Evolutionary conservation across 2,797 vertebrate genomes (phyloP).

Genomic region (Knipowitschia caucasica): DNA sequence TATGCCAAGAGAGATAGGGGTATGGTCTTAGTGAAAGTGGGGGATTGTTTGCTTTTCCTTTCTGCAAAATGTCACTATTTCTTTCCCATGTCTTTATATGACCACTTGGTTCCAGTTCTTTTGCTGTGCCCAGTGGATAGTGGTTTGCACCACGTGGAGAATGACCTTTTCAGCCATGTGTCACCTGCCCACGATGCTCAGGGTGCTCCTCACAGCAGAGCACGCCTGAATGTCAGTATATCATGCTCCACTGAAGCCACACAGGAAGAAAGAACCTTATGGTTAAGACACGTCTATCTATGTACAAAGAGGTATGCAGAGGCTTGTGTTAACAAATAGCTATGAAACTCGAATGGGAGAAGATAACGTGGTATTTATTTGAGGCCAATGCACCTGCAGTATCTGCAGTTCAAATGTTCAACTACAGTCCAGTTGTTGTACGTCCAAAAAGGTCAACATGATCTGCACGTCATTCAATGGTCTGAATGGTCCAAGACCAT

Average conservation of each 20-base stretch:
- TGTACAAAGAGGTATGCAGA: no score
- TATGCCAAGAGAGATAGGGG: conserved; percentile 9
- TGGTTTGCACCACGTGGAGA: conserved; percentile 42
- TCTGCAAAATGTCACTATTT: conserved; percentile 42
- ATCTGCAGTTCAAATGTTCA: no score
- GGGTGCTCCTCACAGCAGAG: conserved; percentile 37
- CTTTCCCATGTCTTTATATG: conserved; percentile 26
- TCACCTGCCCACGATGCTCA: conserved; percentile 49
- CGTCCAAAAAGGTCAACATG: no score
- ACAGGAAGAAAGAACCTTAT: neutral
- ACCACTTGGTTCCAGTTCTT: conserved; percentile 17
- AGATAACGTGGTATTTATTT: no score
- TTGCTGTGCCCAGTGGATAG: conserved; percentile 22
- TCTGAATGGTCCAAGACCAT: no score
- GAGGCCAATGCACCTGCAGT: no score
- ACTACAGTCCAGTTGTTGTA: no score
- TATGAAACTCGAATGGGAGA: no score
- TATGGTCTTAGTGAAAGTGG: neutral
- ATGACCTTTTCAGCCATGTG: conserved; percentile 63
- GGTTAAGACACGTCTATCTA: neutral
- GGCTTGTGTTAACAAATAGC: no score
- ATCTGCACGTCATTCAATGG: no score
- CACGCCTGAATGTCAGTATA: conserved; percentile 42
- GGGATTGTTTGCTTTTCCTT: conserved; percentile 6
- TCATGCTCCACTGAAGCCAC: conserved; percentile 34